phyloP scores from a whole-genome alignment of 2,113 vertebrate species.

The Octodon degus region DNA sequence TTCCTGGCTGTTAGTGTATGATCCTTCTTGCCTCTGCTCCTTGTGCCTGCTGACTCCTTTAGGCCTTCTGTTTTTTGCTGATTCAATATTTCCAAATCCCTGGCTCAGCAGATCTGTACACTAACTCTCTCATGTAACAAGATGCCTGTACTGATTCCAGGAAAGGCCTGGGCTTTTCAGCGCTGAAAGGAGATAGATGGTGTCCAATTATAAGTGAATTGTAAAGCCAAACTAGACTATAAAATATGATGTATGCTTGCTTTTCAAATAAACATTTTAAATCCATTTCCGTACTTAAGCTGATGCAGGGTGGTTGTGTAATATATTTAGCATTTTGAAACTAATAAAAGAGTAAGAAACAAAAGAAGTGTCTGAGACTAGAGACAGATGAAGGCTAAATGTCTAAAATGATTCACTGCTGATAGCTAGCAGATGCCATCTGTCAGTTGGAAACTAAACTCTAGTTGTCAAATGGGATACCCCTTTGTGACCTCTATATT shows the following conservation, averaged over 20 bases:
- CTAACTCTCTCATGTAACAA: background rate
- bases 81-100: constrained; percentile 69
- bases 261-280: background rate
- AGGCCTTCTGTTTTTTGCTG: constrained; percentile 62
- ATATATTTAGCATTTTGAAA: constrained; percentile 34
- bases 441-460: background rate
- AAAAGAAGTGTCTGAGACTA: background rate
- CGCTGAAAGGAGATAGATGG: background rate
- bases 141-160: background rate
- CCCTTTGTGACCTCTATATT: background rate
- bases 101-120: background rate
- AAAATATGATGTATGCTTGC: background rate
- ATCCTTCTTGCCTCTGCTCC: background rate
- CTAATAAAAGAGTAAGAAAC: background rate
- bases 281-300: background rate
- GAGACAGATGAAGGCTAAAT: background rate
- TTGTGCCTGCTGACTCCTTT: constrained; percentile 24
- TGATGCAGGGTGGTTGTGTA: background rate
- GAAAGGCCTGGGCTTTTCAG: background rate
- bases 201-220: background rate
- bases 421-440: background rate
- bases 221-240: constrained; percentile 8
- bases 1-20: background rate
- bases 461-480: background rate
- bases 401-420: background rate